Percentiles rank a stretch among this genome's conserved stretches.
phyloP scores from a whole-genome alignment of 2,888 invertebrate genomes.

The Callinectes sapidus region DNA sequence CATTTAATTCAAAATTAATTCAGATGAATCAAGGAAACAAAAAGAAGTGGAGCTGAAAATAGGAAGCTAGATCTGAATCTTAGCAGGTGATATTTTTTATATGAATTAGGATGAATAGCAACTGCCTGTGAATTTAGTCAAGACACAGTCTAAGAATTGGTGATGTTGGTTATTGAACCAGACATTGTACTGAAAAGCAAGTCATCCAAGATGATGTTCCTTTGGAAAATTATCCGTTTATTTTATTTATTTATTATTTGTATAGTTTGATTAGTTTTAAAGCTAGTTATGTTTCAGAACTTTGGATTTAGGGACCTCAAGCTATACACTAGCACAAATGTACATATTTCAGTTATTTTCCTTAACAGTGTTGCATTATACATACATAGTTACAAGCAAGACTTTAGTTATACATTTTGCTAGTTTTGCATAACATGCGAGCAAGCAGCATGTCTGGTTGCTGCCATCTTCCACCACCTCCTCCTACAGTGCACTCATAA shows the following conservation, averaged over 20 bases:
- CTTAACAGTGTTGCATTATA: constrained; percentile 33
- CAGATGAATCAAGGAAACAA: constrained; percentile 11
- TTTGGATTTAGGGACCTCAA: constrained; percentile 30
- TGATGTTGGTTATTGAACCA: constrained; percentile 7
- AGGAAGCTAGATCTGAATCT: constrained; percentile 29
- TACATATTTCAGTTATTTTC: constrained; percentile 39
- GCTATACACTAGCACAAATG: constrained; percentile 36
- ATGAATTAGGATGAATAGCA: constrained; percentile 8
- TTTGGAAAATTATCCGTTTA: neutral
- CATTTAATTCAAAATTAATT: neutral
- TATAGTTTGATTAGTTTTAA: constrained; percentile 21
- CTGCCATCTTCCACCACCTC: constrained; percentile 36
- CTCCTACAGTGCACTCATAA: constrained; percentile 39
- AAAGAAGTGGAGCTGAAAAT: neutral
- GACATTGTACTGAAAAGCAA: neutral
- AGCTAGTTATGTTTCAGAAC: constrained; percentile 15
- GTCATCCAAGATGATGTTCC: neutral
- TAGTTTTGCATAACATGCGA: constrained; percentile 36
- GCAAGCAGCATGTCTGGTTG: neutral
- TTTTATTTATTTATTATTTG: constrained; percentile 7
- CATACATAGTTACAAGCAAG: neutral
- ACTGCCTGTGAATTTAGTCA: neutral
- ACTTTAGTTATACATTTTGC: constrained; percentile 1
- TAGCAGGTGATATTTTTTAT: constrained; percentile 20
- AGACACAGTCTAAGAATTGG: constrained; percentile 4